A percentile compares a stretch with the other conserved stretches of the same genome.
Evolutionary conservation across 2,888 invertebrate species (phyloP).

Genomic region (Allygus modestus): DNA sequence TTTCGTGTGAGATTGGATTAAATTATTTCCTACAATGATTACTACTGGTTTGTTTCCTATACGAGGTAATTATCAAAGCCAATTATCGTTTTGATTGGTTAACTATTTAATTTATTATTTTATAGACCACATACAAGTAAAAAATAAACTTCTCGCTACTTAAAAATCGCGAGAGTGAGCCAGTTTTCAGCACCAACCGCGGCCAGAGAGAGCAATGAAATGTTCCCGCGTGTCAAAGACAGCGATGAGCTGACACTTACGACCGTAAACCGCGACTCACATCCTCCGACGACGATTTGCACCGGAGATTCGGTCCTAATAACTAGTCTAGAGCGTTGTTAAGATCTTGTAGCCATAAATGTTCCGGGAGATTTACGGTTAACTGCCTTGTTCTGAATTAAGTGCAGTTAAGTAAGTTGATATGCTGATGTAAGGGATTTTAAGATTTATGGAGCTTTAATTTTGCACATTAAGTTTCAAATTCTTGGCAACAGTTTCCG

Average conservation of each 20-base stretch:
- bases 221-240: slow-evolving; percentile 3
- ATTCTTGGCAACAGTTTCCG: slow-evolving; percentile 15
- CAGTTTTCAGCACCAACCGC: neutral
- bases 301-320: neutral
- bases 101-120: no score
- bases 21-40: no score
- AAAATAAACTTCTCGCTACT: no score
- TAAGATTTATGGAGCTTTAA: slow-evolving; percentile 36
- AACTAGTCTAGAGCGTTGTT: slow-evolving; percentile 38
- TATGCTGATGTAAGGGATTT: slow-evolving; percentile 42
- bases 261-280: slow-evolving; percentile 13
- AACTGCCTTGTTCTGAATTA: slow-evolving; percentile 38
- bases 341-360: slow-evolving; percentile 36
- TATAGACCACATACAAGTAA: no score
- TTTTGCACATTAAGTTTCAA: slow-evolving; percentile 23
- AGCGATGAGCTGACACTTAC: neutral
- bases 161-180: no score
- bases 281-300: slow-evolving; percentile 12
- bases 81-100: no score
- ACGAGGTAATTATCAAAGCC: no score
- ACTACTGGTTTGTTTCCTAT: no score
- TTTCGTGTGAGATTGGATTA: no score
- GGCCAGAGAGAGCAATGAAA: neutral
- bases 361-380: slow-evolving; percentile 35
- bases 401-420: slow-evolving; percentile 38